Evolutionary conservation across 2,888 invertebrate species (phyloP).

Genomic region (Limnephilus lunatus): DNA sequence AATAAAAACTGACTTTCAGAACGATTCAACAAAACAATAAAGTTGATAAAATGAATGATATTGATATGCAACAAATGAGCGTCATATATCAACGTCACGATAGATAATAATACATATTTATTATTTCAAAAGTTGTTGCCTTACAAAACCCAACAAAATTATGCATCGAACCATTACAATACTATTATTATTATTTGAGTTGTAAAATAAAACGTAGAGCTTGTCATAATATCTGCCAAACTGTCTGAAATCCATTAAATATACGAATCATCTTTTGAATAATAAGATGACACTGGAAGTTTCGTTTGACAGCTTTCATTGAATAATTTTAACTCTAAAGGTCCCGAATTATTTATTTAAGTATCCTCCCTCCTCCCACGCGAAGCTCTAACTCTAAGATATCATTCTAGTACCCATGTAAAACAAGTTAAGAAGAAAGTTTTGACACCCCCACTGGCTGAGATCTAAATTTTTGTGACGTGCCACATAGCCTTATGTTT

Average conservation of each 20-base stretch:
- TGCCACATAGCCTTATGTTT: not conserved
- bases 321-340: not conserved
- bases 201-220: not conserved
- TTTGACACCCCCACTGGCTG: not conserved
- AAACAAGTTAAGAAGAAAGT: not conserved
- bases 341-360: not conserved
- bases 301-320: not conserved
- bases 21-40: not conserved
- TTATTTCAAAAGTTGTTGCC: too few relatives aligned
- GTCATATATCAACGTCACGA: not conserved
- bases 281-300: not conserved
- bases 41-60: not conserved
- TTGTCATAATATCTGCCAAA: not conserved
- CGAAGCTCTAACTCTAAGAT: not conserved
- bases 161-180: not conserved
- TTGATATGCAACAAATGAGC: not conserved
- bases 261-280: not conserved
- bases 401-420: not conserved
- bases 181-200: not conserved
- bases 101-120: not conserved
- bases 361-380: not conserved
- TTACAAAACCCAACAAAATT: not conserved
- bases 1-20: too few relatives aligned
- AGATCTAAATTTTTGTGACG: not conserved
- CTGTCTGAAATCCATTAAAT: not conserved